These are phyloP conservation scores for Sigmodon hispidus DNA, from an alignment of 2,113 vertebrate species.

Conservation along the genomic window DNA sequence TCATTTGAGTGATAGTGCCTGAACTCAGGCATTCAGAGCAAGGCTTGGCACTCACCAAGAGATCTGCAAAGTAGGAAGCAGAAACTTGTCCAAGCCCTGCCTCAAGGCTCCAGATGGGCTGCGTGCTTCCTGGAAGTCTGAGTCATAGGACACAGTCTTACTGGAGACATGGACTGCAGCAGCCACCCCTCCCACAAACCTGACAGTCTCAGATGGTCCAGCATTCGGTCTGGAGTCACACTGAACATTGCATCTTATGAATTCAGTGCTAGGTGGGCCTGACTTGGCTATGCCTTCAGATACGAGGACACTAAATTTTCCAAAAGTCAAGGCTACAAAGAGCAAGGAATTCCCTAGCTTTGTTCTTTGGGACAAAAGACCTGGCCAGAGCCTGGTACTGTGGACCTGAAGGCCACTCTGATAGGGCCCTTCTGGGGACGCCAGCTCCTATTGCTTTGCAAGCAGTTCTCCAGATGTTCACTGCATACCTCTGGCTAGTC, in stretches of 20 bases:
- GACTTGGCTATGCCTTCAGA: background rate
- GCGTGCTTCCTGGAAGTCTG: background rate
- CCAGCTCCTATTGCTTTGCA: background rate
- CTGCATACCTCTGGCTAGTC: background rate
- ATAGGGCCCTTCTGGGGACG: background rate
- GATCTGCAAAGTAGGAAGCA: background rate
- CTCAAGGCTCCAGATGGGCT: background rate
- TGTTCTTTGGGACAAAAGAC: conserved; percentile 9
- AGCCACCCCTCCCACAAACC: background rate
- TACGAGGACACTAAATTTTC: background rate
- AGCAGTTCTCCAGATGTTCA: background rate
- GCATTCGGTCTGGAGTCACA: background rate
- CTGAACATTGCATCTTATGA: background rate
- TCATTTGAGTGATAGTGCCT: background rate
- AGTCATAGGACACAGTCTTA: fast-evolving
- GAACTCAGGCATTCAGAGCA: background rate
- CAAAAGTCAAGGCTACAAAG: background rate
- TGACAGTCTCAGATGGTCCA: background rate
- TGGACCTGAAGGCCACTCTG: background rate
- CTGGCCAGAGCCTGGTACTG: background rate
- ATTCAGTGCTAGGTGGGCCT: background rate
- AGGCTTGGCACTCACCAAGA: background rate
- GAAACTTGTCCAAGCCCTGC: background rate
- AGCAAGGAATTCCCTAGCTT: background rate
- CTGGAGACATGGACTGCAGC: background rate